Base-by-base conservation (phyloP, 2,797 vertebrate genomes). In the Dallia pectoralis region DNA sequence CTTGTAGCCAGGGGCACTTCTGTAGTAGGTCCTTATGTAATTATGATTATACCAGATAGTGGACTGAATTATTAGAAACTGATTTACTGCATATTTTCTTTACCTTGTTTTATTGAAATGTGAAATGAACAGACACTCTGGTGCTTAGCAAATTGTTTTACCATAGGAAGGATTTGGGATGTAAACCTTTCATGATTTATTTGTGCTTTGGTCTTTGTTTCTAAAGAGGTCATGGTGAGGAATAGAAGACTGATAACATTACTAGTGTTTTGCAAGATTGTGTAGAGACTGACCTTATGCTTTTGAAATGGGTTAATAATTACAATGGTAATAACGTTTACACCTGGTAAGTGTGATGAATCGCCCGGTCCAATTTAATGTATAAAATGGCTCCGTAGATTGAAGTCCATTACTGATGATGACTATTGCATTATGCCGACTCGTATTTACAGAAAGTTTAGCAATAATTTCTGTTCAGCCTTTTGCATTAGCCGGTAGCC, bases 141-240 rank as follows among this genome's bases (percentile, higher is more conserved):
- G 47, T 69, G 67, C 67, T 47, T 19, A 16, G 67, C 67, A 51
- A 51, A 69, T 69, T 69, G 67, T 69, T 69, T 69, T 5, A 69
- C 47, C 18, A 69, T 51, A 49, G 4, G 44, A 16, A 8, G 66
- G 44, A 29, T 69, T 49, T 11, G 18, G 47, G 27, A 69, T 18
- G 7, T 30, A 51, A 51, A 32, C 47, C 44, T 32, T 15, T 32
- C 47, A 49, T 51, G 25, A 69, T 30, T 69, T 29, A 27, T 18
- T 32, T 32, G 27, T 30, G 27, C 25, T 47, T 69, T 69, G 3
- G 51, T 16, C 67, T 49, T 49, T 69, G 27, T 32, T 18, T 49
- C 47, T 69, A n/a, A 44, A 25, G 47, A 68, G 47, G 12, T 40
- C 18, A 65, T 30, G 30, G 16, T 36, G 63, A 11, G 18, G 67